Percentiles rank a stretch among this genome's conserved stretches.
Evolutionary conservation across 2,113 vertebrate genomes (phyloP).

Genomic region (Trichechus manatus): DNA sequence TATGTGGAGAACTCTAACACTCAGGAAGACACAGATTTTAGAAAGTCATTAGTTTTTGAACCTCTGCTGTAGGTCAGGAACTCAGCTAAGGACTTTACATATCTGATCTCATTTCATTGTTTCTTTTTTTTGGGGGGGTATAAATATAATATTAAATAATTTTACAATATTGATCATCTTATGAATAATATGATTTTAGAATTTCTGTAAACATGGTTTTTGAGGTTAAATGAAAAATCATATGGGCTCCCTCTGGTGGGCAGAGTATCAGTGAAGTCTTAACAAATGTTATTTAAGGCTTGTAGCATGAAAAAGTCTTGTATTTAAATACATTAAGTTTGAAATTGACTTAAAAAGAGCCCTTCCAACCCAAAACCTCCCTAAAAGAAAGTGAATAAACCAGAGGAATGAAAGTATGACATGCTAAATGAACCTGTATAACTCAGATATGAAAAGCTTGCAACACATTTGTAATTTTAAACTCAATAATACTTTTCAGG

Average conservation of each 20-base stretch:
- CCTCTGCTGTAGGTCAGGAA: neutral
- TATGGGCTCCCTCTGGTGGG: conserved; percentile 61
- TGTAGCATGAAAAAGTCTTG: neutral
- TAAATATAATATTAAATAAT: conserved; percentile 5
- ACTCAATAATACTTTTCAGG: neutral
- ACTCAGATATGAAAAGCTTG: neutral
- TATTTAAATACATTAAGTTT: conserved; percentile 24
- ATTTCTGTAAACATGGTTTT: neutral
- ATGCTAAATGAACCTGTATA: neutral
- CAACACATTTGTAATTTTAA: neutral
- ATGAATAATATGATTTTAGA: neutral
- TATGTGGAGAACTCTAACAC: neutral
- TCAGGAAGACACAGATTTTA: neutral
- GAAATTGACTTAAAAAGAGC: conserved; percentile 5
- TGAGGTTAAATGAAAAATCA: neutral
- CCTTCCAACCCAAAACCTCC: neutral
- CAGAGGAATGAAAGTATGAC: neutral
- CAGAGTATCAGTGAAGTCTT: neutral
- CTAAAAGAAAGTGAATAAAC: neutral
- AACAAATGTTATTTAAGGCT: neutral
- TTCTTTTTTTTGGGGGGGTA: neutral
- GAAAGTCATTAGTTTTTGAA: neutral
- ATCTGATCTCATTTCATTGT: neutral
- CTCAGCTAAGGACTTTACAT: neutral
- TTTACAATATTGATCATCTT: neutral